Percentiles rank a stretch among this genome's conserved stretches.
phyloP scores from a whole-genome alignment of 2,888 invertebrate genomes.

The Agrochola lota region DNA sequence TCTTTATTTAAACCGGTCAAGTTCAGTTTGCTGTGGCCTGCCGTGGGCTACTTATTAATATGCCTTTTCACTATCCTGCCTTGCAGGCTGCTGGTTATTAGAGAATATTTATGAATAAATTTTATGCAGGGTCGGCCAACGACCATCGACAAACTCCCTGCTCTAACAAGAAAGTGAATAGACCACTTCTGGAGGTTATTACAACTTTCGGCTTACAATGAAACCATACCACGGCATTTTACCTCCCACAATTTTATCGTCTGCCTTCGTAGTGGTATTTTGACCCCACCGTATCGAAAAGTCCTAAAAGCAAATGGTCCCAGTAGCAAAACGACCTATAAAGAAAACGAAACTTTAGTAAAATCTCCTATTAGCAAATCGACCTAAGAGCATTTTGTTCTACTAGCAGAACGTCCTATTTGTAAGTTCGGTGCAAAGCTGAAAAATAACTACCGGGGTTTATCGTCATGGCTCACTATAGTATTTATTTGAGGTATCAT shows the following conservation, averaged over 20 bases:
- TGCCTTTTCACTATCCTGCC: background rate
- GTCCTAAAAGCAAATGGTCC: too few relatives aligned
- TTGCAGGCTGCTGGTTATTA: background rate
- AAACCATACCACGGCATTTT: too few relatives aligned
- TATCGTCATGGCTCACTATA: too few relatives aligned
- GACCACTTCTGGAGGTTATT: background rate
- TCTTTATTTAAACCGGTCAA: background rate
- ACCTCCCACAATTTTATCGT: background rate
- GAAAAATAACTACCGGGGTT: too few relatives aligned
- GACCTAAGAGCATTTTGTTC: too few relatives aligned
- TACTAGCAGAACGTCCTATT: too few relatives aligned
- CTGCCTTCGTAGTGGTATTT: background rate
- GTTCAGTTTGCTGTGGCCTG: background rate
- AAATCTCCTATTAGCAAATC: too few relatives aligned
- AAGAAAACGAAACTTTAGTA: too few relatives aligned
- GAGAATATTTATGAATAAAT: background rate
- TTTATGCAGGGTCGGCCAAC: accelerated
- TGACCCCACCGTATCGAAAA: background rate
- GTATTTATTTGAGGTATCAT: too few relatives aligned
- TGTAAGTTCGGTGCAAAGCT: too few relatives aligned
- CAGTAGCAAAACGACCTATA: too few relatives aligned
- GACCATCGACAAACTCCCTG: background rate
- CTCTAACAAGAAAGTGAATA: background rate
- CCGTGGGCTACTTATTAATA: background rate
- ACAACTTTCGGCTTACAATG: background rate